Base-by-base conservation (phyloP, 2,797 vertebrate species). In the Sebastes cheni region DNA sequence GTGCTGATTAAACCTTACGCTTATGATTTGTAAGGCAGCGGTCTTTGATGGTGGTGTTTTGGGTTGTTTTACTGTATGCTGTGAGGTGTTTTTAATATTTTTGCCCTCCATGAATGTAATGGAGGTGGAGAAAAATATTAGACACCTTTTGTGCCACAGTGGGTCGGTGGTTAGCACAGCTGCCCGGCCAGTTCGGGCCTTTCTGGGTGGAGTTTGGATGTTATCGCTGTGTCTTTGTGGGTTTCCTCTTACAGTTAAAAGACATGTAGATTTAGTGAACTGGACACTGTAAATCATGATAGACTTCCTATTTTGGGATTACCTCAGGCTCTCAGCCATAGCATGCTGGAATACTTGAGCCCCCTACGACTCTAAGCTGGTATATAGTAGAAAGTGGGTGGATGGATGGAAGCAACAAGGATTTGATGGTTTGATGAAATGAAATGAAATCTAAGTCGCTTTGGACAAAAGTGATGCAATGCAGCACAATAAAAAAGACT, bases 91-190 rank as follows among this genome's bases (percentile, higher is more conserved):
- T 70, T 22, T 22, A 50, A 42, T 32, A 36, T 25, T 36, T 32
- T 22, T 30, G 8, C 14, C 0, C 7, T 32, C 27, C 3, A 18
- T 64, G 39, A 55, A 12, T 56, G 9, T 42, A 18, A 23, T 4
- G 8, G 4, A 67, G 39, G 6, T 61, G 29, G 18, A 36, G 16
- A 34, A n/a, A n/a, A 54, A 36, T 72, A 55, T 5, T 32, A 22
- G 2, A 20, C 10, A 32, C 20, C 46, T 73, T 42, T n/a, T 4
- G 9, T 50, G 46, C 20, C 14, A 32, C 13, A 3, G 2, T 55
- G 39, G 22, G 1, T 50, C 27, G 23, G 9, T 52, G 12, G 22
- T 61, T n/a, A 56, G 18, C 69, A 22, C 34, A 4, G 29, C 12
- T 55, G 13, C 52, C 23, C 14, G 16, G 42, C 42, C 42, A 18